Percentiles rank a stretch among this genome's conserved stretches.
These are phyloP conservation scores for Clavelina lepadiformis DNA, from an alignment of 23 tunicate genomes.

Conservation along the genomic window DNA sequence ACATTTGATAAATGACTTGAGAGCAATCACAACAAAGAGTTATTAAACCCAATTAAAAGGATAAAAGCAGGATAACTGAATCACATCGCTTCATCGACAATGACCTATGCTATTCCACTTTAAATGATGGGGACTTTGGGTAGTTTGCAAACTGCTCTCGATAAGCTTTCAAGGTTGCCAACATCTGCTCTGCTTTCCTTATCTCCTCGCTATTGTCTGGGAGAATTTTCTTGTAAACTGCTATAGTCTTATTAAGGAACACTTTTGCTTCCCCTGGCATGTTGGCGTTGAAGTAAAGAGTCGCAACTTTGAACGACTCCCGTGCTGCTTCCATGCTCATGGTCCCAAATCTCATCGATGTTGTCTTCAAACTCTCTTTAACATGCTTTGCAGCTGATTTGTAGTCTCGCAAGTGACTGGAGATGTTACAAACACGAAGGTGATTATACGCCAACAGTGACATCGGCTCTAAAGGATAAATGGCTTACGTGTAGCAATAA, in stretches of 20 bases:
- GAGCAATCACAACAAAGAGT: no score
- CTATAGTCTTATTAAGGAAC: neutral
- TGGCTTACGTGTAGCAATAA: conserved; percentile 38
- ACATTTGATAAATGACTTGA: no score
- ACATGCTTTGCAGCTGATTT: conserved; percentile 22
- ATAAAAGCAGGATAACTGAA: no score
- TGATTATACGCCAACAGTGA: neutral
- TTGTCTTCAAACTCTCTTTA: conserved; percentile 30
- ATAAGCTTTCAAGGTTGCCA: neutral
- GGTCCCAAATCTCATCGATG: conserved; percentile 44
- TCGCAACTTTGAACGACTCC: conserved; percentile 45
- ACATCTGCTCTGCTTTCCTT: conserved; percentile 4
- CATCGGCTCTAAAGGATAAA: neutral
- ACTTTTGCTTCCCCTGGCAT: conserved; percentile 8
- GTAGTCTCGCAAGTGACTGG: conserved; percentile 1
- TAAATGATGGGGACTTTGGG: no score
- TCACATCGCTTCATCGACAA: no score
- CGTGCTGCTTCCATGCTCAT: conserved; percentile 47
- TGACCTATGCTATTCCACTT: no score
- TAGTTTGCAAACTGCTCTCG: neutral
- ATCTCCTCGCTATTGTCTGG: neutral
- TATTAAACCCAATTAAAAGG: no score
- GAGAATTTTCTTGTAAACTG: neutral
- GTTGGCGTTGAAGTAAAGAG: conserved; percentile 15
- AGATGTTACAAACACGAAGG: neutral